Conservation (phyloP, 2,888 invertebrate genomes). For the Drosophila mettleri region DNA sequence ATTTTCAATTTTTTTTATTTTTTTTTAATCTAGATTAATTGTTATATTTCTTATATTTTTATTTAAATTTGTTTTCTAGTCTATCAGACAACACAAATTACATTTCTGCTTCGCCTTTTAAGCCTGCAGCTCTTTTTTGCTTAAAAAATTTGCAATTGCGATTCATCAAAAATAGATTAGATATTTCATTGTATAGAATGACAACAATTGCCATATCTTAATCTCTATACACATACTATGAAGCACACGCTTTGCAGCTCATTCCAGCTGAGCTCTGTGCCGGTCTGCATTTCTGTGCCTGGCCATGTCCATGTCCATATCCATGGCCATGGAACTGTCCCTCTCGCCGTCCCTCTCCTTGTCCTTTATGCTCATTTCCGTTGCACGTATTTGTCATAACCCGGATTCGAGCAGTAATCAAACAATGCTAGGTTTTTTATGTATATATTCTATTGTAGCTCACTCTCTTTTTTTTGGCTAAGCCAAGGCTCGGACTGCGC, state of each 20-base stretch:
- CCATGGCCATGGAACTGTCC: neutral
- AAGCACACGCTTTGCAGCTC: constrained; percentile 34
- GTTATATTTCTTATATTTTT: neutral
- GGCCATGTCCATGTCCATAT: neutral
- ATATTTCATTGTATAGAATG: constrained; percentile 63
- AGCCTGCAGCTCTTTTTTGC: constrained; percentile 49
- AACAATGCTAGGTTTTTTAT: constrained; percentile 62
- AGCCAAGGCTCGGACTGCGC: constrained; percentile 10
- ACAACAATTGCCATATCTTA: constrained; percentile 28
- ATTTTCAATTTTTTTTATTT: neutral
- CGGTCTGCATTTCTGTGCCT: neutral
- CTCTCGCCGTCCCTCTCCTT: neutral
- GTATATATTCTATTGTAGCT: constrained; percentile 28
- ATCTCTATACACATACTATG: constrained; percentile 35
- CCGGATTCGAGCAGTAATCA: constrained; percentile 45
- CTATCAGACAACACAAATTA: too few relatives aligned
- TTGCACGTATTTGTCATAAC: constrained; percentile 52
- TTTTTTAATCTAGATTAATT: neutral
- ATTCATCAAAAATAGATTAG: constrained; percentile 81
- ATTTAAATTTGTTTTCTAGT: too few relatives aligned
- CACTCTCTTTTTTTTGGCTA: constrained; percentile 4
- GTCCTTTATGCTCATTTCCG: constrained; percentile 35
- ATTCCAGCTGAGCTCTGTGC: constrained; percentile 9
- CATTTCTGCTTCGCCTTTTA: constrained; percentile 15
- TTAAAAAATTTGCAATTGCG: constrained; percentile 74